Evolutionary conservation across 2,888 invertebrate species (phyloP).

Genomic region (Crepidodera aurea): DNA sequence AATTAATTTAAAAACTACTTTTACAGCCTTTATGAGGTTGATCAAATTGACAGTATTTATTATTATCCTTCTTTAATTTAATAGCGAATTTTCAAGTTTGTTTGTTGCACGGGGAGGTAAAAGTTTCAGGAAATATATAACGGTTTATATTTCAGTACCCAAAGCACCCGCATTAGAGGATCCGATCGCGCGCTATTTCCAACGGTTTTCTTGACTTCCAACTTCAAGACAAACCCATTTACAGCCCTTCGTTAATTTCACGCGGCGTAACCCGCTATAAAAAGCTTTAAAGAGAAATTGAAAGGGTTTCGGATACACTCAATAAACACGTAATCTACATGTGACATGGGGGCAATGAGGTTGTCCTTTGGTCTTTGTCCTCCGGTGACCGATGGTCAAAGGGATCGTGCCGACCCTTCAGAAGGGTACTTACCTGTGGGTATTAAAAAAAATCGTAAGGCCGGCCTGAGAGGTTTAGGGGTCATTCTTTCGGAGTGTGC

Average conservation of each 20-base stretch:
- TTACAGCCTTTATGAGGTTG: no score
- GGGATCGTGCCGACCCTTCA: constrained; percentile 24
- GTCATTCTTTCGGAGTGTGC: constrained; percentile 18
- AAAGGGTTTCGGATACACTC: constrained; percentile 27
- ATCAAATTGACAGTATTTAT: no score
- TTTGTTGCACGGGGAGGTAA: no score
- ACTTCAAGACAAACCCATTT: constrained; percentile 30
- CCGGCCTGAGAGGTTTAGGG: constrained; percentile 7
- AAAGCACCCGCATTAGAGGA: no score
- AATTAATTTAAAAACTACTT: no score
- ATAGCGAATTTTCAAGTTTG: no score
- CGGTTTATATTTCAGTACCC: no score
- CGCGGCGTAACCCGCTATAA: constrained; percentile 22
- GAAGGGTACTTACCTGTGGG: constrained; percentile 27
- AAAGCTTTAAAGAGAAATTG: constrained; percentile 12
- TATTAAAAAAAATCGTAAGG: constrained; percentile 15
- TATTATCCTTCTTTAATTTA: no score
- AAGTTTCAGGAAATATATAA: no score
- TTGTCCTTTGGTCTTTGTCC: constrained; percentile 6
- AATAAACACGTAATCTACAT: constrained; percentile 39
- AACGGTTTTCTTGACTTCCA: constrained; percentile 28
- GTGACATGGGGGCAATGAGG: constrained; percentile 20
- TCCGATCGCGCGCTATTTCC: constrained; percentile 22
- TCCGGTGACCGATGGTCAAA: constrained; percentile 38
- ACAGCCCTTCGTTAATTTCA: constrained; percentile 29